Conservation (phyloP, 2,888 invertebrate species). For the Tachina fera region DNA sequence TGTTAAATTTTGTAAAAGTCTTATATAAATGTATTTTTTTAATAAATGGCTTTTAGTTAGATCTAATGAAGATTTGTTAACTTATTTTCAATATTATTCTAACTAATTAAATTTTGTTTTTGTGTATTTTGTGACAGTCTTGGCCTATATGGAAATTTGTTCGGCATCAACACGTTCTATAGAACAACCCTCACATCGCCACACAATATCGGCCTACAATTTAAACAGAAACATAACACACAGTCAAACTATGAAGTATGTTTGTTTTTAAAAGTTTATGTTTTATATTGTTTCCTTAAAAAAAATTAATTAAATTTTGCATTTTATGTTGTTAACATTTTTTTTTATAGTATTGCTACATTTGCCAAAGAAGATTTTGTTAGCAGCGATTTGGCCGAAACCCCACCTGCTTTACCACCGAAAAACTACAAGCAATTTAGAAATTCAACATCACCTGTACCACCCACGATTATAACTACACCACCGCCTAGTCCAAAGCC, state of each 20-base stretch:
- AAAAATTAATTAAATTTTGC: constrained; percentile 9
- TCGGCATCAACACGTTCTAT: constrained; percentile 86
- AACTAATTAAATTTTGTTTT: constrained; percentile 51
- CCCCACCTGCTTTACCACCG: constrained; percentile 86
- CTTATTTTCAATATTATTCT: neutral
- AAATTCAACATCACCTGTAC: constrained; percentile 73
- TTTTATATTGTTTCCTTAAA: neutral
- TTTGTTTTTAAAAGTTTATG: constrained; percentile 34
- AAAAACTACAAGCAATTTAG: constrained; percentile 83
- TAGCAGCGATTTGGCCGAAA: constrained; percentile 76
- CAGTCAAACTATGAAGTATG: constrained; percentile 83
- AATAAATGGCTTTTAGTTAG: constrained; percentile 52
- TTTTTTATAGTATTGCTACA: constrained; percentile 75
- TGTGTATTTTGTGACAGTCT: constrained; percentile 85
- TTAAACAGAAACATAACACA: constrained; percentile 82
- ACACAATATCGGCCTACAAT: constrained; percentile 92
- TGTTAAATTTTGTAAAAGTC: constrained; percentile 31
- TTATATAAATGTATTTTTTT: constrained; percentile 20
- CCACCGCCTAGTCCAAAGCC: constrained; percentile 83
- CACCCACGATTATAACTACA: constrained; percentile 83
- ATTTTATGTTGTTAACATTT: constrained; percentile 28
- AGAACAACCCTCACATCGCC: constrained; percentile 85
- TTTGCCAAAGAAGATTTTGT: constrained; percentile 76
- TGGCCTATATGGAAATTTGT: constrained; percentile 98
- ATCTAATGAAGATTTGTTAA: neutral